Evolutionary conservation across 1,140 invertebrate species (phyloP).

Genomic region (Stratiolaelaps scimitus): DNA sequence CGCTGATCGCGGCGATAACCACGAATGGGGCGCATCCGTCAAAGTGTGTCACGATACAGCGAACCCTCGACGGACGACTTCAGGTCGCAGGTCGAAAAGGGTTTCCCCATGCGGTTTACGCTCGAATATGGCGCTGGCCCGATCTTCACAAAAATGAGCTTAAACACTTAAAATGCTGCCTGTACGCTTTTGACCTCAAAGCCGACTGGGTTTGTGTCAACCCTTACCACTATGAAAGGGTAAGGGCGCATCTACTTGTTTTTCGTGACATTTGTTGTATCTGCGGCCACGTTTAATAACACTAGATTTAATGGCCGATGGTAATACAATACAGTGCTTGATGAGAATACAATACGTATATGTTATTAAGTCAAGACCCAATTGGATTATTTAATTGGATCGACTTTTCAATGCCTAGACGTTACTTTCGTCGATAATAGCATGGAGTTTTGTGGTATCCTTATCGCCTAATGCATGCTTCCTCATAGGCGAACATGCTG

Average conservation of each 20-base stretch:
- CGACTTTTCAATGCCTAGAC: too few species aligned
- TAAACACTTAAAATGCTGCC: constrained; percentile 92
- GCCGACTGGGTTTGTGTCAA: constrained; percentile 95
- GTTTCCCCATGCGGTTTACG: constrained; percentile 99
- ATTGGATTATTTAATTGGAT: too few species aligned
- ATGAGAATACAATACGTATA: too few species aligned
- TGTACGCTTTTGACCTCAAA: constrained; percentile 53
- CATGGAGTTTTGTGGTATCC: too few species aligned
- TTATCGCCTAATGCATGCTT: too few species aligned
- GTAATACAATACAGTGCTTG: too few species aligned
- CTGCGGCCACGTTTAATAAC: constrained; percentile 29
- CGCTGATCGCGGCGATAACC: constrained; percentile 89
- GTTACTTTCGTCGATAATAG: too few species aligned
- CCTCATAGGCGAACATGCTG: too few species aligned
- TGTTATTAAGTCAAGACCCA: too few species aligned
- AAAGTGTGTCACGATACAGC: constrained; percentile 97
- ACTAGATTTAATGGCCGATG: too few species aligned
- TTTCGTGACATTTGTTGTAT: constrained; percentile 37
- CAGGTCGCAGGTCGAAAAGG: constrained; percentile 96
- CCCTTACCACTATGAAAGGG: constrained; percentile 97
- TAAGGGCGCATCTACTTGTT: constrained; percentile 31
- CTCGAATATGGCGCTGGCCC: constrained; percentile 96
- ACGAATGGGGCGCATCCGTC: constrained; percentile 92
- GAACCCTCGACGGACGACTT: constrained; percentile 91
- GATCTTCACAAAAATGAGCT: constrained; percentile 98